These are phyloP conservation scores for Heterotilapia buettikoferi DNA, from an alignment of 2,113 vertebrate species.

Conservation along the genomic window DNA sequence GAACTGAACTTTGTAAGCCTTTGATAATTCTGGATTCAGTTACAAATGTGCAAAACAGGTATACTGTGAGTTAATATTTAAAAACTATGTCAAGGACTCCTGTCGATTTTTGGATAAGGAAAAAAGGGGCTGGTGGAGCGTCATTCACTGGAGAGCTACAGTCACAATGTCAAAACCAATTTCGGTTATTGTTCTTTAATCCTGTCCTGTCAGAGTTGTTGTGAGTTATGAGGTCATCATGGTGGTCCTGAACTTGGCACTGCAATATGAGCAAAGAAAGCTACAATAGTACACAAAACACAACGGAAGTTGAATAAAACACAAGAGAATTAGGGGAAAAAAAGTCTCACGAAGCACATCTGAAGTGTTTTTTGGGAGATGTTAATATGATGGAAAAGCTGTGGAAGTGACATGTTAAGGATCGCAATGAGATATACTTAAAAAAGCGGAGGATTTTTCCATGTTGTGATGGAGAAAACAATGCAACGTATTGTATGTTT, in stretches of 20 bases:
- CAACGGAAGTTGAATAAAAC: not conserved
- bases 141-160: not conserved
- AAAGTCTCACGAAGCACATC: not conserved
- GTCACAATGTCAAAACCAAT: not conserved
- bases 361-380: not conserved
- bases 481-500: rapidly evolving
- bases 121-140: not conserved
- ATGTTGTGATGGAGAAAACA: not conserved
- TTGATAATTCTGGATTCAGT: not conserved
- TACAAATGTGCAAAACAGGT: not conserved
- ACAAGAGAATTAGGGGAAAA: rapidly evolving
- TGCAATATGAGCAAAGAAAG: not conserved
- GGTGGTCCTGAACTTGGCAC: not conserved
- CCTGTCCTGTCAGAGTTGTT: not conserved
- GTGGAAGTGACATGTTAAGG: not conserved
- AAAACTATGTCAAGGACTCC: not conserved
- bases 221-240: not conserved
- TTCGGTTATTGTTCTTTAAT: not conserved
- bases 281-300: not conserved
- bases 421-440: not conserved
- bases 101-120: not conserved
- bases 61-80: not conserved
- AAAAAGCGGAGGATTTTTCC: not conserved
- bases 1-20: not conserved
- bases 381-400: not conserved